Evolutionary conservation across 35 echinoderm and acorn worm species (phyloP), one percentile per base, ranked within the genome.

Genomic region (Ptychodera flava): DNA sequence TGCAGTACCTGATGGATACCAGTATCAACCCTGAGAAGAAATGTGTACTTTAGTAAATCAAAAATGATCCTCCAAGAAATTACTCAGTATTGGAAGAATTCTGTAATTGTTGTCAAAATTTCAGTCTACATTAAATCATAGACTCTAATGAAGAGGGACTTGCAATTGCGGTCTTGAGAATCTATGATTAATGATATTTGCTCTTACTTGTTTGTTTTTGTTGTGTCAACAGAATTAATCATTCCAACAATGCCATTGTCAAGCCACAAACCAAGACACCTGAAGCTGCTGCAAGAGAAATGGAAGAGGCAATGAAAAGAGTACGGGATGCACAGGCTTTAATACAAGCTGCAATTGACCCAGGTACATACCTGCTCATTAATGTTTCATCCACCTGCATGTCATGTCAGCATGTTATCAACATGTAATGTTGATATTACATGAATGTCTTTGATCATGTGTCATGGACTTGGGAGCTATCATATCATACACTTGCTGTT

Each of bases 191-290:
- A n/a, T n/a, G n/a, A n/a, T n/a, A n/a, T n/a, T n/a, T n/a, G n/a
- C n/a, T n/a, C n/a, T n/a, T n/a, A n/a, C n/a, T n/a, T n/a, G n/a
- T n/a, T n/a, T n/a, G n/a, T n/a, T n/a, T n/a, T n/a, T n/a, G n/a
- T n/a, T n/a, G n/a, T n/a, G n/a, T n/a, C n/a, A 64, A 64, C 80
- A 99, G 96, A 76, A 99, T 99, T 28, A 99, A 99, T 80, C 96
- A 99, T 89, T 99, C 96, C 85, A 99, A 99, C 84, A 99, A 99
- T 92, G 96, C 96, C 30, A 99, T 99, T 35, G 96, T 99, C 0
- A 99, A 99, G 76, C 96, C 96, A 33, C 96, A 92, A 33, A 93
- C 90, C 27, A 99, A 99, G 85, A 94, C 96, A 15, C 89, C 90
- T 77, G 96, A 99, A 76, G 90, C 90, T 28, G 89, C 90, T 35